Conservation (phyloP, 2,797 vertebrate species). For the Tachyglossus aculeatus region DNA sequence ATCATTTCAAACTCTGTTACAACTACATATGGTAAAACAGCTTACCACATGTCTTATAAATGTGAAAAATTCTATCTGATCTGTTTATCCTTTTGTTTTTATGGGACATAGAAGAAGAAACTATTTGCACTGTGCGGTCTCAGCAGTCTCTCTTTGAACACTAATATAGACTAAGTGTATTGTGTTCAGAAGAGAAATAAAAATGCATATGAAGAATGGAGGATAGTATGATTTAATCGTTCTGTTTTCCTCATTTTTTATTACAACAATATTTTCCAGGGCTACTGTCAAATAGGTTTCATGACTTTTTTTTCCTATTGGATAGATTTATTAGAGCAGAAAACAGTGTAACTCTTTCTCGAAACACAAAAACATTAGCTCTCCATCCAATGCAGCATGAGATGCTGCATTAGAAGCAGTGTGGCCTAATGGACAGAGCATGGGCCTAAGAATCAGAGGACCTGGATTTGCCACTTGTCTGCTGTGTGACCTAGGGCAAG, state of each 20-base stretch:
- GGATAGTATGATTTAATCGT: conserved; percentile 27
- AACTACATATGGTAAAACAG: conserved; percentile 47
- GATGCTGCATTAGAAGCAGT: no score
- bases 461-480: no score
- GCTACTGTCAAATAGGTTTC: conserved; percentile 21
- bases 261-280: conserved; percentile 18
- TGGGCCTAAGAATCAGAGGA: no score
- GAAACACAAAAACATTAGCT: conserved; percentile 43
- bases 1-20: conserved; percentile 41
- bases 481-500: no score
- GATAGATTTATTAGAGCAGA: conserved; percentile 25
- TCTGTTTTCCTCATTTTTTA: conserved; percentile 13
- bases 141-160: conserved; percentile 38
- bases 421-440: no score
- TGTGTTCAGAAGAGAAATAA: conserved; percentile 16
- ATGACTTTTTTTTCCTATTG: conserved; percentile 36
- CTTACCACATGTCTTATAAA: conserved; percentile 44
- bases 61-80: conserved; percentile 50
- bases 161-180: conserved; percentile 13
- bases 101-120: conserved; percentile 39
- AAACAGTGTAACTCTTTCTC: background rate
- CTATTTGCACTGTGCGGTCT: conserved; percentile 40
- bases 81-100: conserved; percentile 52
- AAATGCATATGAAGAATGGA: conserved; percentile 21
- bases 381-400: conserved; percentile 12